These are phyloP conservation scores for Thunnus thynnus DNA, from an alignment of 2,113 vertebrate genomes.

Conservation along the genomic window DNA sequence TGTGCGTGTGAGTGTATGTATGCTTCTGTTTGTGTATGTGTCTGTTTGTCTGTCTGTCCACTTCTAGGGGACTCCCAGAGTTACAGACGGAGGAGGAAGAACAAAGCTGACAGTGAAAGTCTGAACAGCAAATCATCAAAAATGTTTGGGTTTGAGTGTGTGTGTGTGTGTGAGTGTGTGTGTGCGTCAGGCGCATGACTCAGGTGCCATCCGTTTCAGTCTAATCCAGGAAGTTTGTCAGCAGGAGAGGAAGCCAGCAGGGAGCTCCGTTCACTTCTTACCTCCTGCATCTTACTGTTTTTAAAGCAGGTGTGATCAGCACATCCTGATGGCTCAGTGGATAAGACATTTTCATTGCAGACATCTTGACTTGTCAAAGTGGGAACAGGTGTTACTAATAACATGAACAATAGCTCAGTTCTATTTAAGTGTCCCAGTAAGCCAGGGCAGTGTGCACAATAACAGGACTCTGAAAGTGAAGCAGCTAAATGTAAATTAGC, in stretches of 20 bases:
- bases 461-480: neutral
- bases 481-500: slow-evolving; percentile 1
- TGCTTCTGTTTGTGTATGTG: slow-evolving; percentile 37
- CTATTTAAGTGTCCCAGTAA: slow-evolving; percentile 9
- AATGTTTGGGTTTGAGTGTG: slow-evolving; percentile 31
- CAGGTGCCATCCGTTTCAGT: slow-evolving; percentile 63
- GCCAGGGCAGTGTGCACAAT: neutral
- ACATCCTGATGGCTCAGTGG: slow-evolving; percentile 42
- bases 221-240: slow-evolving; percentile 75
- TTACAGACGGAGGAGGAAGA: slow-evolving; percentile 67
- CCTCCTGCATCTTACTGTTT: slow-evolving; percentile 56
- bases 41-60: slow-evolving; percentile 54
- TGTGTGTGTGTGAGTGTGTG: slow-evolving; percentile 20
- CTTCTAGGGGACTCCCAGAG: slow-evolving; percentile 75
- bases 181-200: slow-evolving; percentile 32
- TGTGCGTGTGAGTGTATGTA: slow-evolving; percentile 30
- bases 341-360: slow-evolving; percentile 2
- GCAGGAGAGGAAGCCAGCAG: slow-evolving; percentile 68
- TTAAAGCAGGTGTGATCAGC: slow-evolving; percentile 50
- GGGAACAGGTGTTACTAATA: slow-evolving; percentile 35
- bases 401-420: neutral
- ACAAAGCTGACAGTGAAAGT: slow-evolving; percentile 58
- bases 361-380: slow-evolving; percentile 24
- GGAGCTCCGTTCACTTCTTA: slow-evolving; percentile 39
- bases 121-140: slow-evolving; percentile 55